Base-by-base conservation (phyloP, 92 coral and sea anemone species). In the Zoanthus solanderi region DNA sequence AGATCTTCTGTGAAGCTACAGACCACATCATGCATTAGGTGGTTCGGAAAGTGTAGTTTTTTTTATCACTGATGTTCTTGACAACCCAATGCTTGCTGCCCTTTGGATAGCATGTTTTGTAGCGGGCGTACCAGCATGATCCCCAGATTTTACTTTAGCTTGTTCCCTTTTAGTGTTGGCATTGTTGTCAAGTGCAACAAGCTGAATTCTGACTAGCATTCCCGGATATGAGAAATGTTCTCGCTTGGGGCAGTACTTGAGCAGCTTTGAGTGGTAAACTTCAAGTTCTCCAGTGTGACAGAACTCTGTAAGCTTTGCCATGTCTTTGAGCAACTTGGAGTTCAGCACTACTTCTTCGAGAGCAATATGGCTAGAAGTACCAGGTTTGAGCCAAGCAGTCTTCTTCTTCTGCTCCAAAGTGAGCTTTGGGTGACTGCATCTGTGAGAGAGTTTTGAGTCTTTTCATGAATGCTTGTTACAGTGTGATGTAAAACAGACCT, bases 181-280 rank as follows among this genome's bases (percentile, higher is more conserved):
- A 68, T 92, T 90, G 83, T 93, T 84, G 84, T 93, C 90, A 28
- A 93, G 87, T 32, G 90, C 93, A 48, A 92, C 93, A 47, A 93
- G 86, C 57, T 88, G 90, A 28, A 92, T 90, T 60, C 89, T 77
- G 11, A 91, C 92, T 15, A 93, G 32, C 90, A 87, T 90, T 29
- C 93, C 84, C 53, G 23, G 53, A 85, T 92, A 80, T 14, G 89
- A 52, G 80, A 86, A 92, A 16, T 93, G 93, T 69, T 87, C 83
- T 23, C 90, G 79, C 79, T 87, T 93, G 6, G 95, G 85, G 78
- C 88, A 68, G 47, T 90, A 93, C 78, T 93, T 93, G 32, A 90
- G 91, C 87, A 93, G 89, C 77, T 87, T 75, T 4, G 93, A 90
- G 83, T 93, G 93, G 72, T 83, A 93, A 14, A 84, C 89, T 66